Conservation (phyloP, 1,140 invertebrate species). For the Orius insidiosus region DNA sequence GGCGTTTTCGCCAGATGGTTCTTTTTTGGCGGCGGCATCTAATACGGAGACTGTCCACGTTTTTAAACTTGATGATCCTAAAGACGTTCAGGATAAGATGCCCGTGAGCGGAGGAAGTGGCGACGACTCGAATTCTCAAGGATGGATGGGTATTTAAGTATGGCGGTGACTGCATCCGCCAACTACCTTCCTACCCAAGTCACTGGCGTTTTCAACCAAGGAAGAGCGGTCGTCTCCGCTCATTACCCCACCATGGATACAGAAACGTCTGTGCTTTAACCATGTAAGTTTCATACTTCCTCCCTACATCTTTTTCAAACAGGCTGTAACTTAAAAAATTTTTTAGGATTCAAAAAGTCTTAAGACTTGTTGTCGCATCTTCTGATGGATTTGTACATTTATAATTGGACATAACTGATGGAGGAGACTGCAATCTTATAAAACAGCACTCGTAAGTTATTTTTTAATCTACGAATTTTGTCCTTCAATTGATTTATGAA, state of each 20-base stretch:
- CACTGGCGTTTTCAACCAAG: constrained; percentile 78
- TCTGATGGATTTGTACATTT: constrained; percentile 85
- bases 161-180: constrained; percentile 57
- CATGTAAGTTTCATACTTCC: too few relatives aligned
- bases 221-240: constrained; percentile 81
- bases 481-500: too few relatives aligned
- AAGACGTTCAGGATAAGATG: constrained; percentile 39
- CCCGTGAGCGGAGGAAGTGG: constrained; percentile 3
- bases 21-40: constrained; percentile 80
- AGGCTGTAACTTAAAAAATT: too few relatives aligned
- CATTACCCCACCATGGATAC: constrained; percentile 64
- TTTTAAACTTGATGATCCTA: constrained; percentile 71
- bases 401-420: constrained; percentile 74
- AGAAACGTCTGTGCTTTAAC: constrained; percentile 70
- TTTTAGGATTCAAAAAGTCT: constrained; percentile 45
- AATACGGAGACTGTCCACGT: constrained; percentile 99
- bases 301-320: too few relatives aligned
- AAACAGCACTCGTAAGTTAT: constrained; percentile 51
- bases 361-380: constrained; percentile 74
- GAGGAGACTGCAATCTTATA: constrained; percentile 71
- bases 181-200: constrained; percentile 79
- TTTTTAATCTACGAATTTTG: too few relatives aligned
- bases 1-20: constrained; percentile 80
- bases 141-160: constrained; percentile 68
- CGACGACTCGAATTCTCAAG: constrained; percentile 24